phyloP scores from a whole-genome alignment of 2,888 invertebrate species.

The Acanthosepion lycidas region DNA sequence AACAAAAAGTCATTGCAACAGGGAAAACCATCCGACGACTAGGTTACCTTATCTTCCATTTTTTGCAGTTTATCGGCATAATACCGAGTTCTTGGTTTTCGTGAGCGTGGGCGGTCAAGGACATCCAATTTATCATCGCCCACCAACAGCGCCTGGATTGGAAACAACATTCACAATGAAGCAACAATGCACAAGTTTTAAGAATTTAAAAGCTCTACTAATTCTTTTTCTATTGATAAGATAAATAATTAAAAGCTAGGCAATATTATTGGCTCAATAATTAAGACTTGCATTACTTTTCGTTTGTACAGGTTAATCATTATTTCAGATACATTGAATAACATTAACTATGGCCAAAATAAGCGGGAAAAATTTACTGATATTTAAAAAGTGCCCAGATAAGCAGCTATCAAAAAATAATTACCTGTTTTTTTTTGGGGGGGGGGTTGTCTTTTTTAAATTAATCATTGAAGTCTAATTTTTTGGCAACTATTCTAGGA shows the following conservation, averaged over 20 bases:
- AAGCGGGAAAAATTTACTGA: no score
- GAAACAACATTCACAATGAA: conserved; percentile 8
- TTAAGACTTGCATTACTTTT: neutral
- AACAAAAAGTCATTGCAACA: neutral
- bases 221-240: neutral
- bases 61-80: conserved; percentile 5
- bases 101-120: neutral
- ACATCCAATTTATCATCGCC: neutral
- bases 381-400: no score
- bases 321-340: neutral
- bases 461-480: neutral
- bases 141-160: conserved; percentile 15
- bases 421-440: neutral
- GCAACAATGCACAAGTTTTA: neutral
- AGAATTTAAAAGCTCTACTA: neutral
- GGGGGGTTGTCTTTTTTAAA: no score
- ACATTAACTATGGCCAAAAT: no score
- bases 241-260: neutral
- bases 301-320: neutral
- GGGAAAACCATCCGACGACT: neutral
- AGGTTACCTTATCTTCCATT: neutral
- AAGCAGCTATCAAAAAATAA: no score
- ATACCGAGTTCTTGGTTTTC: conserved; percentile 10
- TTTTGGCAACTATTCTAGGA: neutral
- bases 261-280: neutral